A percentile compares a stretch with the other conserved stretches of the same genome.
Conservation (phyloP, 2,888 invertebrate genomes). For the Cephus pulcher region DNA sequence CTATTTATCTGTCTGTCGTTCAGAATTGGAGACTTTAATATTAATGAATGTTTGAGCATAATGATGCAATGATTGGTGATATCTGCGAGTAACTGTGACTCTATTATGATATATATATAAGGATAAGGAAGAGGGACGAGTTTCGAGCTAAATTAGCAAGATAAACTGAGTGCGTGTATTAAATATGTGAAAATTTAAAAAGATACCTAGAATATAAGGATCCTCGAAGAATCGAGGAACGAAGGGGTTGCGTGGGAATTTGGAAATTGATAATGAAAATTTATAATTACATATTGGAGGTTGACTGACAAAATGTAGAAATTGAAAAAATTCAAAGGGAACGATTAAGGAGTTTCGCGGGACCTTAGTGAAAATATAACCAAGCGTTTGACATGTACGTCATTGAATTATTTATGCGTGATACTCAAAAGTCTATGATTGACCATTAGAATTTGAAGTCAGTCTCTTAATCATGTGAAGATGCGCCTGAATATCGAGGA, state of each 20-base stretch:
- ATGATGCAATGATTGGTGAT: background rate
- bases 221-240: conserved; percentile 25
- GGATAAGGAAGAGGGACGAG: background rate
- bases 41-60: background rate
- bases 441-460: no score
- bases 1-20: background rate
- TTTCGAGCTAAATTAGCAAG: background rate
- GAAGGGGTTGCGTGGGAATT: conserved; percentile 24
- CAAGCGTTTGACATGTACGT: no score
- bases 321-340: background rate
- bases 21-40: background rate
- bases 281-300: background rate
- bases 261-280: background rate
- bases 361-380: no score
- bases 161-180: conserved; percentile 20
- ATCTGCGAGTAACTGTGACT: background rate
- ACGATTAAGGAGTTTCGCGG: no score
- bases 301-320: background rate
- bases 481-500: no score
- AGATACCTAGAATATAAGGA: conserved; percentile 30
- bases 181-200: conserved; percentile 19
- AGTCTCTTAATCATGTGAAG: no score
- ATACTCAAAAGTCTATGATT: no score
- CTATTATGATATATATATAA: background rate
- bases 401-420: no score